Base-by-base conservation (phyloP, 2,797 vertebrate species). In the Mustela erminea region DNA sequence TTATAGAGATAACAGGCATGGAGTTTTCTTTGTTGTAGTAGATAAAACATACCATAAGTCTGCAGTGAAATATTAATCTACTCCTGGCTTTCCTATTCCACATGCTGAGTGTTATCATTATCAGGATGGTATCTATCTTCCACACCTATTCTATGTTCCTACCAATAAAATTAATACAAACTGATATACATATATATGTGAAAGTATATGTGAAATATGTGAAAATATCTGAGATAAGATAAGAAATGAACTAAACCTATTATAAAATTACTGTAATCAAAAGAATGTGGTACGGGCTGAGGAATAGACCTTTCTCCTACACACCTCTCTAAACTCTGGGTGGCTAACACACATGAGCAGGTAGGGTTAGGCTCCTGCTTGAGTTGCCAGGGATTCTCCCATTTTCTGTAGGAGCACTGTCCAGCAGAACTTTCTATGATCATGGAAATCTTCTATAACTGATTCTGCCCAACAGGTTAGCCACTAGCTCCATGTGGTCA, bases 1-100 rank as follows among this genome's bases (percentile, higher is more conserved):
- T 72, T 83, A 52, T 60, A 78, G 32, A 35, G 14, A 84, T 60
- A 87, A 54, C 2, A 90, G 11, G 29, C 9, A 2, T 92, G 5
- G 4, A 72, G n/a, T 90, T 87, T 95, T 75, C 62, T 96, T 87
- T 91, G 23, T 75, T 62, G 25, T 54, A 15, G 20, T 86, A 60
- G 78, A 32, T 77, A 81, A 96, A 89, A 72, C 5, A 90, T 38
- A 78, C 87, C 75, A 38, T 58, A 64, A n/a, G 2, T 66, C 68
- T 90, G 84, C 94, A 52, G 49, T 41, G 88, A 88, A 72, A 56
- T 72, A 60, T 93, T 93, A 87, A 85, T 58, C 10, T 84, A 75
- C 25, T 43, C 25, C 32, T 12, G 49, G 7, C 3, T 27, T 81
- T 89, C 29, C 17, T 72, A 75, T n/a, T 82, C 12, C 10, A 80